A percentile compares a stretch with the other conserved stretches of the same genome.
Conservation (phyloP, 2,888 invertebrate genomes). For the Apamea anceps region DNA sequence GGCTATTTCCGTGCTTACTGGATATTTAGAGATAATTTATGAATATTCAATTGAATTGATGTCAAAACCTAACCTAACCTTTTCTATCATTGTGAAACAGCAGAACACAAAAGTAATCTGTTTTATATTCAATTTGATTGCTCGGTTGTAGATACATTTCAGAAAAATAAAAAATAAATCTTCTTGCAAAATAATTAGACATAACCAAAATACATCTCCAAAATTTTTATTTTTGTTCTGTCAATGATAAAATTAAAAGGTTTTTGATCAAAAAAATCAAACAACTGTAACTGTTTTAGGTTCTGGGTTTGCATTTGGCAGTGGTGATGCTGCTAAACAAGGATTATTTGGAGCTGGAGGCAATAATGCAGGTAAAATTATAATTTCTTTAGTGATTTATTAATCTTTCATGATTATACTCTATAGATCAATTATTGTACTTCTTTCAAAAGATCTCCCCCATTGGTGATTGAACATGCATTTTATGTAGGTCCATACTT, state of each 20-base stretch:
- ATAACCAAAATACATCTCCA: background rate
- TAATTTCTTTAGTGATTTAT: background rate
- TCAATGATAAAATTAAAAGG: background rate
- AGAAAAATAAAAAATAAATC: background rate
- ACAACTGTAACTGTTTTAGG: conserved; percentile 12
- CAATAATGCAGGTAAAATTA: conserved; percentile 70
- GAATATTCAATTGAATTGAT: background rate
- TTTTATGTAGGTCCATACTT: background rate
- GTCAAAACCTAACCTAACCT: conserved; percentile 51
- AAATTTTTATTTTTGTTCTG: background rate
- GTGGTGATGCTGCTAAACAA: conserved; percentile 85
- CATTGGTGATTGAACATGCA: background rate
- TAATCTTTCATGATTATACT: background rate
- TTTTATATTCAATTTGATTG: background rate
- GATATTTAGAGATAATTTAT: background rate
- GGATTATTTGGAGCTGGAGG: conserved; percentile 72
- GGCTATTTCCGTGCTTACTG: too few species aligned
- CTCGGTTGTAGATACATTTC: background rate
- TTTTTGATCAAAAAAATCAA: background rate
- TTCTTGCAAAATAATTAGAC: background rate
- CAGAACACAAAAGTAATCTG: background rate
- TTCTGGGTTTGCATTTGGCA: conserved; percentile 82
- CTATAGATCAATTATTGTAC: background rate
- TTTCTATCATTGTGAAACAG: conserved; percentile 31
- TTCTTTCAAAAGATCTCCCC: background rate